Base-by-base conservation (phyloP, 1,140 invertebrate genomes). In the Aplysia californica region DNA sequence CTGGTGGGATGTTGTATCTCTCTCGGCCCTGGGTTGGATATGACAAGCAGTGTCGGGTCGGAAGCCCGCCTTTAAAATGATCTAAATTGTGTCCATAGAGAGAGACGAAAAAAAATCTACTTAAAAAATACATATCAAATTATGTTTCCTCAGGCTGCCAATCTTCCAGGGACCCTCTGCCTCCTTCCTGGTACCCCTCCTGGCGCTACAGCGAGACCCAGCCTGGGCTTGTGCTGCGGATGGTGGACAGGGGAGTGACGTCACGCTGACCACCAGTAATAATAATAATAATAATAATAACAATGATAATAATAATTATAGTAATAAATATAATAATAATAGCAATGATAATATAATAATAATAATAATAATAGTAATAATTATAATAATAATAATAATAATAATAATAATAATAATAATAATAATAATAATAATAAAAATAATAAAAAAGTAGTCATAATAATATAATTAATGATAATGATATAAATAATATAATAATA, bases 111-210 rank as follows among this genome's bases (percentile, higher is more conserved):
- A n/a, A 20, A 67, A 20, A 67, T 20, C 21, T 33, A 21, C 18
- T 0, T 0, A 38, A 21, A 21, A 61, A 59, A n/a, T 2, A 21
- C n/a, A 18, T 0, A 29, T 61, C 59, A 50, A n/a, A n/a, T n/a
- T n/a, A n/a, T n/a, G n/a, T n/a, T n/a, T n/a, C n/a, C n/a, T n/a
- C 75, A 81, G 80, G 35, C 33, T 81, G 26, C 80, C 80, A 0
- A 74, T 81, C 23, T 81, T 79, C 41, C 80, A 81, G 65, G 80
- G 80, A 2, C 80, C 80, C 4, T 79, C 77, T 15, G 65, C 77
- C 6, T 78, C 77, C 3, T 81, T 79, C 58, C 56, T 81, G 23
- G 75, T 79, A 2, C 80, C 80, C 18, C 35, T 81, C 23, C 15
- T 81, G 29, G 71, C 71, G 26, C 33, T 81, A 35, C 41, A 64